phyloP scores from a whole-genome alignment of 2,888 invertebrate species.

The Scaptomyza flava region DNA sequence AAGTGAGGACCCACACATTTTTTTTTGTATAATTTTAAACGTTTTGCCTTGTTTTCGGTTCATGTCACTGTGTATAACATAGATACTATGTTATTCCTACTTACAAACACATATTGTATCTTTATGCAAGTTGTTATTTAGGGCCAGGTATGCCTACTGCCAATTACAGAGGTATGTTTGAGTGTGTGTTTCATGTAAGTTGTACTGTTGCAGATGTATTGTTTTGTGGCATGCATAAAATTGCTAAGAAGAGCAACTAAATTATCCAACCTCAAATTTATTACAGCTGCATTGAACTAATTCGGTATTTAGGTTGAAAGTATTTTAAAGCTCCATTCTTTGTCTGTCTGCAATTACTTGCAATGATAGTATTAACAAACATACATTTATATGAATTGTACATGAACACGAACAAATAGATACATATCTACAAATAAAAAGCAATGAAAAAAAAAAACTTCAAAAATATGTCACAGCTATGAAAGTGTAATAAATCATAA shows the following conservation, averaged over 20 bases:
- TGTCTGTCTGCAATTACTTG: constrained; percentile 7
- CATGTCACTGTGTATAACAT: background rate
- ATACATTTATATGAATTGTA: background rate
- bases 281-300: constrained; percentile 71
- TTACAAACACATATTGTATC: constrained; percentile 7
- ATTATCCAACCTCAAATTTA: constrained; percentile 73
- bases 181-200: constrained; percentile 22
- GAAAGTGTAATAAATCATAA: constrained; percentile 1
- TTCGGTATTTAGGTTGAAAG: constrained; percentile 6
- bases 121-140: constrained; percentile 10
- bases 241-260: constrained; percentile 41
- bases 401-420: background rate
- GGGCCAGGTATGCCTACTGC: background rate
- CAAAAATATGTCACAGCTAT: background rate
- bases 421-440: background rate
- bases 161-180: background rate
- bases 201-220: constrained; percentile 33
- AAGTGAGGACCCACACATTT: too few relatives aligned
- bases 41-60: background rate
- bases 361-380: constrained; percentile 1
- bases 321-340: constrained; percentile 9
- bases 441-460: background rate
- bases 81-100: background rate
- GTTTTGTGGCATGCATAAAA: constrained; percentile 45
- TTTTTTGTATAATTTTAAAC: background rate